Evolutionary conservation across 2,797 vertebrate genomes (phyloP).

Genomic region (Prunella strophiata): DNA sequence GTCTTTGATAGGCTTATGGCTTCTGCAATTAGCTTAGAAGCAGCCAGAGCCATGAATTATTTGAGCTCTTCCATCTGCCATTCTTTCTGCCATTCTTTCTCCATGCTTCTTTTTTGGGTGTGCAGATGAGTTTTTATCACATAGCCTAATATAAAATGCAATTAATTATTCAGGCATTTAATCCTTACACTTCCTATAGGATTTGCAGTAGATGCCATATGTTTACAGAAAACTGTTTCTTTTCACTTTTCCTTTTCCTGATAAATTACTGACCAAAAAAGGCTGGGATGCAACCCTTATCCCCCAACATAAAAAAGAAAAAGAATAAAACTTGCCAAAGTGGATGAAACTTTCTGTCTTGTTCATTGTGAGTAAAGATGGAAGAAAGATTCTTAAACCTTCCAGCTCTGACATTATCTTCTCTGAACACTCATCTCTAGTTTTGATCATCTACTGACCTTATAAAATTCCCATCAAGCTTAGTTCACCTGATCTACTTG

Average conservation of each 20-base stretch:
- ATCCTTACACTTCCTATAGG: not conserved
- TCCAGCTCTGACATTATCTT: not conserved
- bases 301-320: accelerated
- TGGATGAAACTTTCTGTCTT: not conserved
- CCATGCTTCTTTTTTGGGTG: not conserved
- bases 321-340: not conserved
- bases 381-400: not conserved
- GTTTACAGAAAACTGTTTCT: not conserved
- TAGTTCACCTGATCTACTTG: not conserved
- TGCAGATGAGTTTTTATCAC: not conserved
- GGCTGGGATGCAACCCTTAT: not conserved
- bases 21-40: not conserved
- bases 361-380: not conserved
- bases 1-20: not conserved
- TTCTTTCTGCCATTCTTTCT: not conserved
- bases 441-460: constrained; percentile 4
- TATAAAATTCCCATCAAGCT: not conserved
- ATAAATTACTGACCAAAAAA: not conserved
- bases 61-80: not conserved
- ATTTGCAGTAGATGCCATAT: not conserved
- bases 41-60: not conserved
- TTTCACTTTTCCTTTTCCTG: not conserved
- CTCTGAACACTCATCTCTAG: not conserved
- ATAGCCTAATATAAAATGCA: not conserved
- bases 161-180: not conserved